A percentile compares a stretch with the other conserved stretches of the same genome.
phyloP scores from a whole-genome alignment of 23 tunicate genomes.

The Ciona savignyi region DNA sequence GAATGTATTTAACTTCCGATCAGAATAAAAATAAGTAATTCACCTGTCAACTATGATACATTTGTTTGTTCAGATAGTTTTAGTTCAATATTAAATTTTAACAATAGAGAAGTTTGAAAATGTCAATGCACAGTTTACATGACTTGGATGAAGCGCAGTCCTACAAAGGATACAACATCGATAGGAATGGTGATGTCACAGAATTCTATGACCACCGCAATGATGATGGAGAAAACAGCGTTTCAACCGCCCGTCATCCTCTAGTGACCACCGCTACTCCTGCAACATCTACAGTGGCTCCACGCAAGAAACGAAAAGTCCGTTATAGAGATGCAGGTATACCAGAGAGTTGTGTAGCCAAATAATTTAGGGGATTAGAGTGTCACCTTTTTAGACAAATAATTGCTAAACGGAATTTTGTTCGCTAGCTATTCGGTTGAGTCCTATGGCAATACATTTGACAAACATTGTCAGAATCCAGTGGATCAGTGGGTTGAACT shows the following conservation, averaged over 20 bases:
- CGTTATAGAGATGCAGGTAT: constrained; percentile 32
- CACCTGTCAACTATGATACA: no score
- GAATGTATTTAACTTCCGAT: no score
- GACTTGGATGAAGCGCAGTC: constrained; percentile 24
- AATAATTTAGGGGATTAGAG: no score
- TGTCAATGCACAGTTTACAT: constrained; percentile 85
- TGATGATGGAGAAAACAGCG: constrained; percentile 33
- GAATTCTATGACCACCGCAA: constrained; percentile 89
- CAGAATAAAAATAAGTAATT: no score
- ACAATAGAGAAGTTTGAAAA: constrained; percentile 6
- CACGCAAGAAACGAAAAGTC: constrained; percentile 6
- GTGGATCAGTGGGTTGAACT: no score
- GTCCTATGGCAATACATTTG: no score
- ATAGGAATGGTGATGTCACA: constrained; percentile 64
- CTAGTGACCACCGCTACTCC: constrained; percentile 2
- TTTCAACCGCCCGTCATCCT: constrained; percentile 15
- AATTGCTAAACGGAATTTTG: no score
- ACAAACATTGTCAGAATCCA: no score
- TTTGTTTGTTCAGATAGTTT: no score
- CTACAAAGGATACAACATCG: constrained; percentile 84
- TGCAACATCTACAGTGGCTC: neutral
- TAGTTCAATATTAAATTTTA: no score
- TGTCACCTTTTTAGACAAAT: no score
- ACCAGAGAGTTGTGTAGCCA: neutral
- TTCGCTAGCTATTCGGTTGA: no score